These are phyloP conservation scores for Calephelis virginiensis DNA, from an alignment of 1,140 invertebrate genomes.

Conservation along the genomic window DNA sequence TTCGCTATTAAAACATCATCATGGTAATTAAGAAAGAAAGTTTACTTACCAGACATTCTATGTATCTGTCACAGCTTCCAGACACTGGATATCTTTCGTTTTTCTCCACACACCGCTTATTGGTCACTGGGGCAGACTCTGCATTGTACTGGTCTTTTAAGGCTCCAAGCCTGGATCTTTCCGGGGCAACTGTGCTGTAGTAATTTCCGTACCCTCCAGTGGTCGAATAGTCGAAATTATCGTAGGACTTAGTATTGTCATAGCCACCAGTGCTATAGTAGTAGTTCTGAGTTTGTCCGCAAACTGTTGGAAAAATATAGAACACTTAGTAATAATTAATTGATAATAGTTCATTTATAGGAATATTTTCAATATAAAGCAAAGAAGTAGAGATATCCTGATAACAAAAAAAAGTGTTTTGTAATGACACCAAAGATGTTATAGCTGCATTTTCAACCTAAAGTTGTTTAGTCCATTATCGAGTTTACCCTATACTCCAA, in stretches of 20 bases:
- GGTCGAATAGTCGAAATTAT: background rate
- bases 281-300: background rate
- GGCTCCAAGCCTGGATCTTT: background rate
- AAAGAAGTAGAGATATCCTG: no score
- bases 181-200: background rate
- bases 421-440: no score
- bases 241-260: no score
- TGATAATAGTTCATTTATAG: background rate
- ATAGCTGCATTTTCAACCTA: no score
- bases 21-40: background rate
- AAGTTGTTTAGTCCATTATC: no score
- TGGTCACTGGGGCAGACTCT: slow-evolving; percentile 35
- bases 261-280: background rate
- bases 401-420: no score
- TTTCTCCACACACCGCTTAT: slow-evolving; percentile 79
- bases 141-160: slow-evolving; percentile 40
- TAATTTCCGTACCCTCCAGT: background rate
- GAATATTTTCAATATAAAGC: no score
- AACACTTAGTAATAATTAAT: background rate
- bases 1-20: no score
- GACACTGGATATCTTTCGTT: slow-evolving; percentile 85
- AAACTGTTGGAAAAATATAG: background rate
- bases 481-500: no score
- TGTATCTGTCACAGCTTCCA: slow-evolving; percentile 86
- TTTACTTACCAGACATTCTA: slow-evolving; percentile 78